phyloP scores from a whole-genome alignment of 1,140 invertebrate genomes.

The Phymastichus coffea region DNA sequence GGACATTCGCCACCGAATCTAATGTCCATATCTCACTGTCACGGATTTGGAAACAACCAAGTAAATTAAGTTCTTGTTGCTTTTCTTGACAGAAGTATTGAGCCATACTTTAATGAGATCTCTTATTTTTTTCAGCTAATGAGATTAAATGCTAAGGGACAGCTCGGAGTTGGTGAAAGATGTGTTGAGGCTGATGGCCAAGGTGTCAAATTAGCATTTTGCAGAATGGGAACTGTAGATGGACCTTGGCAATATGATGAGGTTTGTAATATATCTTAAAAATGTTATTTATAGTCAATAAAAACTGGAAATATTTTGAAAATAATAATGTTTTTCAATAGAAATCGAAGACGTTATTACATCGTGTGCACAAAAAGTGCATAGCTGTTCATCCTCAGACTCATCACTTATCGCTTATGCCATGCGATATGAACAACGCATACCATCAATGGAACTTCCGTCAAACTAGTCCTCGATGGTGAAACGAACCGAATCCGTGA shows the following conservation, averaged over 20 bases:
- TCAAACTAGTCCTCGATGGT: conserved; percentile 73
- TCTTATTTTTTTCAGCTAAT: conserved; percentile 66
- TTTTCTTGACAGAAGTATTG: neutral
- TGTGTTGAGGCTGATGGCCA: conserved; percentile 88
- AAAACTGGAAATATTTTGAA: conserved; percentile 67
- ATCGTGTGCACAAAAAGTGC: conserved; percentile 80
- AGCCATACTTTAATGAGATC: neutral
- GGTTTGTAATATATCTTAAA: conserved; percentile 45
- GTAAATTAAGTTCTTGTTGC: conserved; percentile 47
- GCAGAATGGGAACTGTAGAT: conserved; percentile 85
- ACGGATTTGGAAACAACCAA: conserved; percentile 94
- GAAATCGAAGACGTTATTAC: conserved; percentile 74
- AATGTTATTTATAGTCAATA: conserved; percentile 42
- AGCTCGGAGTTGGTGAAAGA: conserved; percentile 91
- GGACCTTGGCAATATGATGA: conserved; percentile 90
- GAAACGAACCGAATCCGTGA: conserved; percentile 34
- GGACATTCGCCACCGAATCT: conserved; percentile 80
- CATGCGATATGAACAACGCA: conserved; percentile 81
- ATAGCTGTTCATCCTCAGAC: conserved; percentile 82
- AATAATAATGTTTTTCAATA: conserved; percentile 42
- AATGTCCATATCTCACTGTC: conserved; percentile 82
- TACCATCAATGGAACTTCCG: conserved; percentile 88
- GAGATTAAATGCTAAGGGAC: conserved; percentile 89
- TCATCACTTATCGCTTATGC: conserved; percentile 72
- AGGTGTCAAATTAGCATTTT: conserved; percentile 85